These are phyloP conservation scores for Pardalotus punctatus DNA, from an alignment of 2,113 vertebrate species.

Conservation along the genomic window DNA sequence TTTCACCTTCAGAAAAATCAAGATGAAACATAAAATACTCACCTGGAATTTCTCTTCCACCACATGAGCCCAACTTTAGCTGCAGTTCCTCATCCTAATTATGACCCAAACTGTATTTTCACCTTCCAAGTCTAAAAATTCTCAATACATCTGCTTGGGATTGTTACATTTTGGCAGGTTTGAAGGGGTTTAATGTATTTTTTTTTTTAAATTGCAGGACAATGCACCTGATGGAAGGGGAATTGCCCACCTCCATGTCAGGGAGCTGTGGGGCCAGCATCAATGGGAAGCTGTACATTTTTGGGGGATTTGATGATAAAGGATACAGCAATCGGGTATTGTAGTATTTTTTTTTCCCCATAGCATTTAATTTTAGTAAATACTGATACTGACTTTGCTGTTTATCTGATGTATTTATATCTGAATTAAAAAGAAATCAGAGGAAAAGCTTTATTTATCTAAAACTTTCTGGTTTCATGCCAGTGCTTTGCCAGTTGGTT, in stretches of 20 bases:
- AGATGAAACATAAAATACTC: neutral
- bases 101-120: neutral
- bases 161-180: neutral
- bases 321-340: constrained; percentile 92
- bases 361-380: neutral
- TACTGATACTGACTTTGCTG: neutral
- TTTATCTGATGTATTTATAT: neutral
- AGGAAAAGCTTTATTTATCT: neutral
- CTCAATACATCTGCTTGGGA: neutral
- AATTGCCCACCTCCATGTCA: constrained; percentile 89
- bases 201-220: constrained; percentile 75
- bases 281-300: constrained; percentile 86
- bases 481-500: neutral
- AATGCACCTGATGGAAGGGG: constrained; percentile 85
- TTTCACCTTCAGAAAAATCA: neutral
- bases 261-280: constrained; percentile 88
- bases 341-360: neutral
- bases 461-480: neutral
- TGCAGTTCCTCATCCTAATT: neutral
- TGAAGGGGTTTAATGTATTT: neutral
- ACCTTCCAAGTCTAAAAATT: neutral
- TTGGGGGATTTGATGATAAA: constrained; percentile 92
- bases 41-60: neutral
- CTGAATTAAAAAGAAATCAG: neutral
- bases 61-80: neutral